Base-by-base conservation (phyloP, 2,113 vertebrate species). In the Mus spicilegus region DNA sequence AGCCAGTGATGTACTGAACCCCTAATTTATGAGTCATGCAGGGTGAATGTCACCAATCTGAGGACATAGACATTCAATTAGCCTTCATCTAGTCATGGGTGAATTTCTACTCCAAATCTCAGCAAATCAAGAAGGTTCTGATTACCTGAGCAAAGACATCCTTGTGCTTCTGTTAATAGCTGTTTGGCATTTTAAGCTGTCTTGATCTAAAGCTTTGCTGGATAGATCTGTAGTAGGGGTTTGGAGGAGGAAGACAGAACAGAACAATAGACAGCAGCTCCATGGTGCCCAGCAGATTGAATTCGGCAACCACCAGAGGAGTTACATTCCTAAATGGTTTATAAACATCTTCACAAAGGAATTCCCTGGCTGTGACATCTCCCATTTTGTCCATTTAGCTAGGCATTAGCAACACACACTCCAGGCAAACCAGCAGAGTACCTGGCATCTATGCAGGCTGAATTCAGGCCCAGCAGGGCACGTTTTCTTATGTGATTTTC, bases 71-170 rank as follows among this genome's bases (percentile, higher is more conserved):
- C 92, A 67, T 93, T 84, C 73, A 51, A 2, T 93, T 61, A 9
- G 36, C 42, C n/a, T 75, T 51, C 16, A 69, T 22, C n/a, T 49
- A 56, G 20, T 87, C 39, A 78, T 13, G 46, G 46, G 54, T 93
- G 49, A 51, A 89, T 82, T 94, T 94, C 17, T 73, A 54, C 95
- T 96, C 28, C 63, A 92, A 77, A 93, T 84, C 72, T 87, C 42
- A 85, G 46, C 22, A 77, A 73, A 14, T 90, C 76, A 63, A 54
- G 49, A 80, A 94, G 39, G 65, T 86, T 96, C 75, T 76, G 73
- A 51, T 65, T 93, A 63, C 72, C 78, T 67, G 36, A 65, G 75
- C 87, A 78, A 58, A 49, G 36, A 82, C 72, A 49, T 1, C 61
- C 46, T 26, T 56, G 22, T 90, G 46, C 54, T 77, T 93, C 77